Evolutionary conservation across 2,888 invertebrate species (phyloP), one percentile per base, ranked within the genome.

Genomic region (Erebia ligea): DNA sequence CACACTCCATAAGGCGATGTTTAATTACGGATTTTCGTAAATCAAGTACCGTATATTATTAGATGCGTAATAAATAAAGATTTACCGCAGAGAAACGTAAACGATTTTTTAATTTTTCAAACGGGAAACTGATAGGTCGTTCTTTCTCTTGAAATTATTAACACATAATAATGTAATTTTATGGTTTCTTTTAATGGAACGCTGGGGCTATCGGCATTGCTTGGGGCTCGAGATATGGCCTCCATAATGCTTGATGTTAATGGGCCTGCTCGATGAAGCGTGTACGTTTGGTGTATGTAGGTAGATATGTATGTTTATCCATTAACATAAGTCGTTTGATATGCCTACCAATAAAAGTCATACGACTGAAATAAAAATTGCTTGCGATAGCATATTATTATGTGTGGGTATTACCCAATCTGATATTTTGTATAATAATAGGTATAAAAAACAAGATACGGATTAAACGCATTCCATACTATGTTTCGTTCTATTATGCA

Each of bases 111-210:
- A 88, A 89, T 91, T 86, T 86, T 84, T 87, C 84, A 82, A 77
- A 72, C 80, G 74, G 77, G 78, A 81, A 81, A 78, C 78, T 74
- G 75, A 81, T 81, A 82, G 83, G 81, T 79, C 81, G 78, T 86
- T 88, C 83, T 87, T 89, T 88, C 86, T 83, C 84, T 89, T 85
- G 84, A 89, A 92, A 90, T 91, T 92, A 92, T 92, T 92, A 91
- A 92, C 92, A 93, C 92, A 91, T 93, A 92, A 92, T 93, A 91
- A 91, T 90, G 90, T 88, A 86, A 90, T 89, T 93, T 92, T 92
- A 93, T 90, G 87, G 85, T 85, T 89, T 86, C 90, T 90, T 90
- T 90, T 92, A 92, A 92, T 92, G 91, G 90, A 91, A 91, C 86
- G 82, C 82, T 76, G 84, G 85, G 87, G 90, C 87, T 87, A 89